Conservation (phyloP, 2,888 invertebrate genomes). For the Cephus spinipes region DNA sequence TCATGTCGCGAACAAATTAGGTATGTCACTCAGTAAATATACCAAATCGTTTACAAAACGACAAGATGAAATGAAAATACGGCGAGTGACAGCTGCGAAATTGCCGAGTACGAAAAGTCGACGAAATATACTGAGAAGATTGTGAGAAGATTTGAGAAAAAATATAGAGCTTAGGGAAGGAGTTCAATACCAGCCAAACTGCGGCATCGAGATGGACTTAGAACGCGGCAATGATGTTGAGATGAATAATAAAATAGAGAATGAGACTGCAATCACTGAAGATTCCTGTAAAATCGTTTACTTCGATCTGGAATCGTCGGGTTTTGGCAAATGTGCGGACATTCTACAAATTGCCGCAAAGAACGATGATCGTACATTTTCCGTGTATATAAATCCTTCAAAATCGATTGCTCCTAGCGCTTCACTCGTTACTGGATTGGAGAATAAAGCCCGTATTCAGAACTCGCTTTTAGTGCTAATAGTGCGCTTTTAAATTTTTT, state of each 20-base stretch:
- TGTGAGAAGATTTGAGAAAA: conserved; percentile 20
- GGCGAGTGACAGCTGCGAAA: too few species aligned
- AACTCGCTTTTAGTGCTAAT: too few species aligned
- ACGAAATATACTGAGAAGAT: conserved; percentile 5
- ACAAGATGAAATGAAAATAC: too few species aligned
- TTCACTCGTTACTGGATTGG: conserved; percentile 14
- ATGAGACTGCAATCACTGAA: neutral
- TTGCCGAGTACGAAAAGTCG: neutral
- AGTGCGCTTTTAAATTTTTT: too few species aligned
- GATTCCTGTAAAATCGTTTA: conserved; percentile 10
- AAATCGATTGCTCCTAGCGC: conserved; percentile 14
- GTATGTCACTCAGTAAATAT: too few species aligned
- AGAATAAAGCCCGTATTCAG: too few species aligned
- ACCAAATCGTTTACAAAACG: too few species aligned
- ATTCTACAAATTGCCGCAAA: conserved; percentile 26
- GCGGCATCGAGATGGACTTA: conserved; percentile 13
- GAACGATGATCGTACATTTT: conserved; percentile 13
- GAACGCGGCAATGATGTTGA: neutral
- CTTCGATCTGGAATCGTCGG: conserved; percentile 27
- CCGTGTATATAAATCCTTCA: conserved; percentile 21
- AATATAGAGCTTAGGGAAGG: conserved; percentile 19
- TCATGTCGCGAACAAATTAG: too few species aligned
- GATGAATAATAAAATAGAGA: neutral
- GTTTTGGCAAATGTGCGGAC: conserved; percentile 14
- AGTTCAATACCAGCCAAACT: conserved; percentile 24